phyloP scores from a whole-genome alignment of 1,140 invertebrate species.

The Drosophila truncata region DNA sequence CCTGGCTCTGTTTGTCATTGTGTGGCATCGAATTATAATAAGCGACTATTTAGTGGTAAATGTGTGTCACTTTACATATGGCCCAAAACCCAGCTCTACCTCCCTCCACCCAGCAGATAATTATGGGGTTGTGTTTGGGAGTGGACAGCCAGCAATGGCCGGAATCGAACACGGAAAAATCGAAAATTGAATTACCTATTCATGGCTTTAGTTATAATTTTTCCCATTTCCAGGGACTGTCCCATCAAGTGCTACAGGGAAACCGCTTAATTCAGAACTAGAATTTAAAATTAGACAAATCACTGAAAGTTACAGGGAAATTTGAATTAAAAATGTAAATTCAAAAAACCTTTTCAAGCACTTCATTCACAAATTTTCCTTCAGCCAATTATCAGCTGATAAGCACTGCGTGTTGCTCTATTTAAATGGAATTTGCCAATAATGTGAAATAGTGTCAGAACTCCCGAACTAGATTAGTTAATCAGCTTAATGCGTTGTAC shows the following conservation, averaged over 20 bases:
- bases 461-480: slow-evolving; percentile 4
- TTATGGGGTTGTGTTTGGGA: slow-evolving; percentile 42
- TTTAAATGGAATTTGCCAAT: slow-evolving; percentile 13
- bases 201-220: slow-evolving; percentile 23
- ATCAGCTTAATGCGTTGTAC: background rate
- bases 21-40: slow-evolving; percentile 83
- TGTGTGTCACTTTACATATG: slow-evolving; percentile 74
- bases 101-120: slow-evolving; percentile 31
- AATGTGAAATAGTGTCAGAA: slow-evolving; percentile 9
- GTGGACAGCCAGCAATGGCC: slow-evolving; percentile 4
- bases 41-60: slow-evolving; percentile 79
- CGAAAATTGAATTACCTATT: slow-evolving; percentile 60
- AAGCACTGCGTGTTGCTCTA: slow-evolving; percentile 1
- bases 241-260: background rate
- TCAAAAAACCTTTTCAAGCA: background rate
- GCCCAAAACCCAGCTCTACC: background rate
- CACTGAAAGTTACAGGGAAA: background rate
- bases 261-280: background rate
- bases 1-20: slow-evolving; percentile 59
- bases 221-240: slow-evolving; percentile 6
- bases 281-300: background rate
- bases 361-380: slow-evolving; percentile 24
- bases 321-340: background rate
- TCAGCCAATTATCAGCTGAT: slow-evolving; percentile 2
- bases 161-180: slow-evolving; percentile 44